phyloP scores from a whole-genome alignment of 2,113 vertebrate species.

The Nothoprocta perdicaria region DNA sequence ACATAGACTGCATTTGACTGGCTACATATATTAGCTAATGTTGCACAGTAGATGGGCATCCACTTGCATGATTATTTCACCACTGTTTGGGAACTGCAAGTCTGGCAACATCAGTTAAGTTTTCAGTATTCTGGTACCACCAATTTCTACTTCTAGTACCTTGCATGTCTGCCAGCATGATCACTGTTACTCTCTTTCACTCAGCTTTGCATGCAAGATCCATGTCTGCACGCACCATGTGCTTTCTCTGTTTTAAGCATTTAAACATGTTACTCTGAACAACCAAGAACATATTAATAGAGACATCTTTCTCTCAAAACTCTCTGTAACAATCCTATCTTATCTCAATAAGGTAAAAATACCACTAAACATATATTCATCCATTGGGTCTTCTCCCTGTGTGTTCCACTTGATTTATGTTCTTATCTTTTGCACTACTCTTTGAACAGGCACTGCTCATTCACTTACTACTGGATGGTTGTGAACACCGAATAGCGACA shows the following conservation, averaged over 20 bases:
- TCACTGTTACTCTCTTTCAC: background rate
- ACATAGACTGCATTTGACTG: background rate
- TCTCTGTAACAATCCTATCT: background rate
- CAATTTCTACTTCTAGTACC: background rate
- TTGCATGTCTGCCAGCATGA: background rate
- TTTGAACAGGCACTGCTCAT: background rate
- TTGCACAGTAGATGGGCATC: background rate
- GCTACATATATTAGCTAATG: background rate
- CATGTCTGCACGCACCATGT: rapidly evolving
- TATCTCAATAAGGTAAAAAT: background rate
- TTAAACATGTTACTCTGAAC: background rate
- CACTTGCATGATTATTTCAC: background rate
- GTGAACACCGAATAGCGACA: background rate
- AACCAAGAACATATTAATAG: background rate
- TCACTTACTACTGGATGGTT: background rate
- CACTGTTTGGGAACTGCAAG: background rate
- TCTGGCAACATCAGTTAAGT: background rate
- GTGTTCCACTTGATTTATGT: background rate
- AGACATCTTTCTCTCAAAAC: background rate
- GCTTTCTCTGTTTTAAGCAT: background rate
- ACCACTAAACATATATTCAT: background rate
- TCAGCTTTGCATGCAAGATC: background rate
- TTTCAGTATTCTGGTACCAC: background rate
- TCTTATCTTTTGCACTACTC: background rate
- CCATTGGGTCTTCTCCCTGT: background rate